These are phyloP conservation scores for Phengaris alcon DNA, from an alignment of 2,888 invertebrate species.

Conservation along the genomic window DNA sequence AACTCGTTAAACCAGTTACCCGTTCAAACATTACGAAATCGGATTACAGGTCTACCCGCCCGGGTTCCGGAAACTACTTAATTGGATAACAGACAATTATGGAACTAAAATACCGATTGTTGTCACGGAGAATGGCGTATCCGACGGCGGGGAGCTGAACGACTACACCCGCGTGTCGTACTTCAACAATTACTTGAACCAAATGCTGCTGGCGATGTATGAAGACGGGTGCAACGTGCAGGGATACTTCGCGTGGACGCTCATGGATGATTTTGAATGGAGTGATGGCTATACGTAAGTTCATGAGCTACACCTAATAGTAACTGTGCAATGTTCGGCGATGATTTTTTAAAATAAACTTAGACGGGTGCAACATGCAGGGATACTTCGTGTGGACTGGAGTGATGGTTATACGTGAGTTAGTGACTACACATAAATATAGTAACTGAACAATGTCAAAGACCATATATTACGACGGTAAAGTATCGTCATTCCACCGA, in stretches of 20 bases:
- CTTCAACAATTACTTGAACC: constrained; percentile 68
- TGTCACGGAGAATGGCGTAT: constrained; percentile 80
- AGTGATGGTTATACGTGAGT: no score
- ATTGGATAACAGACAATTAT: constrained; percentile 81
- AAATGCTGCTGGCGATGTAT: constrained; percentile 59
- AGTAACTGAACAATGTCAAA: no score
- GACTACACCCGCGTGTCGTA: constrained; percentile 74
- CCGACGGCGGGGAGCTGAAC: constrained; percentile 66
- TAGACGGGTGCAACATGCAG: no score
- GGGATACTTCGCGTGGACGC: constrained; percentile 81
- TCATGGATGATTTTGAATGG: constrained; percentile 83
- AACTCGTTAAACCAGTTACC: background rate
- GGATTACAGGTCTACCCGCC: constrained; percentile 77
- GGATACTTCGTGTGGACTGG: no score
- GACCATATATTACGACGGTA: no score
- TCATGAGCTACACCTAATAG: background rate
- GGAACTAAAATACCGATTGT: constrained; percentile 76
- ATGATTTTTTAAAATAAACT: no score
- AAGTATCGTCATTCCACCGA: no score
- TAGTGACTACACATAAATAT: no score
- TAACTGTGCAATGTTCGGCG: no score
- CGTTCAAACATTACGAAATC: background rate
- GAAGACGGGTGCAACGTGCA: constrained; percentile 66
- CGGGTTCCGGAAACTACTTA: constrained; percentile 81
- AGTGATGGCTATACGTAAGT: constrained; percentile 65